phyloP scores from a whole-genome alignment of 2,797 vertebrate species.

The Myioborus melanocephalus region DNA sequence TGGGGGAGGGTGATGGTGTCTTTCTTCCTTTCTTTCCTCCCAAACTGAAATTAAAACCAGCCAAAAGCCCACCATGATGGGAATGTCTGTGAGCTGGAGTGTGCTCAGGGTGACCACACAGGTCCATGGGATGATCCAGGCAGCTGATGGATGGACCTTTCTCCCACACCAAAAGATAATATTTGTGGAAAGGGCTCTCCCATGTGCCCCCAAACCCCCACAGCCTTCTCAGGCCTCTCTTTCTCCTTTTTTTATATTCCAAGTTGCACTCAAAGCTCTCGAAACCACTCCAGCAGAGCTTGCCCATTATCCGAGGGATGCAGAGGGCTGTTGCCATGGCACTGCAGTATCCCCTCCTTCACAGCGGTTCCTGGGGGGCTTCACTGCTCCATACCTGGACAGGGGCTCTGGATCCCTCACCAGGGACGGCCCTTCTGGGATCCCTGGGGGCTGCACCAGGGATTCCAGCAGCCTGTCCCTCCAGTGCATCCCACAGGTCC shows the following conservation, averaged over 20 bases:
- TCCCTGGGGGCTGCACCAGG: not conserved
- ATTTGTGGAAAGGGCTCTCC: not conserved
- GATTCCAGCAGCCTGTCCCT: not conserved
- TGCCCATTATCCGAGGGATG: not conserved
- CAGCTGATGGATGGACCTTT: not conserved
- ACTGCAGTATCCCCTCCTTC: not conserved
- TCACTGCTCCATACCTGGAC: not conserved
- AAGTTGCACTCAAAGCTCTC: not conserved
- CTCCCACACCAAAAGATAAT: not conserved
- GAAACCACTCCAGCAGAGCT: not conserved
- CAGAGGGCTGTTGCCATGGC: conserved; percentile 27
- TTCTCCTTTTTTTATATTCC: not conserved
- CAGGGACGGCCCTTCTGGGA: rapidly evolving
- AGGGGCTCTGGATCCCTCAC: not conserved
- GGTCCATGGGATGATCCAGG: not conserved
- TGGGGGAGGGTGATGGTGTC: not conserved
- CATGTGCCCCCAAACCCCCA: not conserved
- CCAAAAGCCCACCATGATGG: not conserved
- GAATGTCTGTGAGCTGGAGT: not conserved
- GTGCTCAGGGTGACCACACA: not conserved
- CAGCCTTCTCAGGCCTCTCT: not conserved
- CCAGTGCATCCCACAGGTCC: rapidly evolving
- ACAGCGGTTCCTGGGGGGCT: rapidly evolving
- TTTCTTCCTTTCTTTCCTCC: not conserved
- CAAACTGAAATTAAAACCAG: not conserved